Conservation (phyloP, 53 echinoderm and acorn worm genomes). For the Actinopyga echinites region DNA sequence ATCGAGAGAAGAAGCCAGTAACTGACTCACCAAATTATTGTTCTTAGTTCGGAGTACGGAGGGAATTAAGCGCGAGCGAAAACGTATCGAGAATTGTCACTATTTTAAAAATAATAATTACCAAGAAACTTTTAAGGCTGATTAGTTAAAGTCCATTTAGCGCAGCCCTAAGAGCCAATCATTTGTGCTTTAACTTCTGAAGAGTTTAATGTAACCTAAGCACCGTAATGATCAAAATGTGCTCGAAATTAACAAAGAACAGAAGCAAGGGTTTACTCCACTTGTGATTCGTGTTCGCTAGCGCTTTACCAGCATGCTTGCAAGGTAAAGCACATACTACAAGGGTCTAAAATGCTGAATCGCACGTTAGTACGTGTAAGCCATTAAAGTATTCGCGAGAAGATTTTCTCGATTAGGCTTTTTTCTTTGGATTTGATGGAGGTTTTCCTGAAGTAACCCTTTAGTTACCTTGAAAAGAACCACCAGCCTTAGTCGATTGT, state of each 20-base stretch:
- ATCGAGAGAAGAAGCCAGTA: background rate
- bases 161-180: constrained; percentile 15
- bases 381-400: too few relatives aligned
- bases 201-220: background rate
- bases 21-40: constrained; percentile 7
- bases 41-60: constrained; percentile 2
- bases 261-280: too few relatives aligned
- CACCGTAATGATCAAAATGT: constrained; percentile 20
- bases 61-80: constrained; percentile 4
- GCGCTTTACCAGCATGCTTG: too few relatives aligned
- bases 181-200: constrained; percentile 19
- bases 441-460: too few relatives aligned
- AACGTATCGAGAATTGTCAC: constrained; percentile 32
- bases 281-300: too few relatives aligned
- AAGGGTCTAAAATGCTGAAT: too few relatives aligned
- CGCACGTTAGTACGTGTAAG: too few relatives aligned
- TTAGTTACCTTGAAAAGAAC: too few relatives aligned
- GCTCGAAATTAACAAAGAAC: constrained; percentile 10
- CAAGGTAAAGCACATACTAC: too few relatives aligned
- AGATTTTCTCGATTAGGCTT: too few relatives aligned
- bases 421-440: too few relatives aligned
- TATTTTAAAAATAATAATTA: constrained; percentile 41
- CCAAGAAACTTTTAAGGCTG: constrained; percentile 18
- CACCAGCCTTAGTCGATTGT: too few relatives aligned
- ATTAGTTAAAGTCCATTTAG: constrained; percentile 34